Base-by-base conservation (phyloP, 2,888 invertebrate genomes). In the Dorcus parallelipipedus region DNA sequence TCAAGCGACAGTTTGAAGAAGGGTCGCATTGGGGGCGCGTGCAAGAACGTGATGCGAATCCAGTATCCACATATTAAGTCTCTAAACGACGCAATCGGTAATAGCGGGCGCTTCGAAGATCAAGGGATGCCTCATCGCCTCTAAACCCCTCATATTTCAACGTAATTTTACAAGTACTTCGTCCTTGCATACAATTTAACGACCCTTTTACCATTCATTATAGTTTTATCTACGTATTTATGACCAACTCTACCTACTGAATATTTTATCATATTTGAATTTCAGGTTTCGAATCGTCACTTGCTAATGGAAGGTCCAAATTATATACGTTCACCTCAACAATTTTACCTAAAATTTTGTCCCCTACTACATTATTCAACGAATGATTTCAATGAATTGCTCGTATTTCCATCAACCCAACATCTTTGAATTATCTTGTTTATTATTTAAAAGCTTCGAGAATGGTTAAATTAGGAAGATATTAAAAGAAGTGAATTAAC, bases 171-270 rank as follows among this genome's bases (percentile, higher is more conserved):
- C 70, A 68, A 71, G 67, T 66, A 65, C 67, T 61, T 64, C 56
- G 49, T 33, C 56, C 64, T 59, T 58, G 71, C 69, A 70, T 70
- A 71, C 72, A 69, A 73, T 70, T 71, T 73, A 71, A 73, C 72
- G 70, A 71, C 70, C 72, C 71, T 70, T 71, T 72, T 71, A 71
- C 69, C 72, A 72, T 73, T 73, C 71, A 71, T 72, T 73, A 71
- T 70, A 70, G 71, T 70, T 71, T 73, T 73, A 72, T 71, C 72
- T 69, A 63, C 63, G 58, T 69, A 69, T 68, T 69, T 69, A 69
- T 67, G 65, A 64, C 63, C 64, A 52, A 61, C 66, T 62, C 64
- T 68, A 68, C 66, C 58, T 60, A 63, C 63, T 68, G 71, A 68
- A 71, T 71, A 71, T 67, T 70, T 71, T 68, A 71, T 64, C 58